Evolutionary conservation across 2,888 invertebrate genomes (phyloP).

Genomic region (Drosophila recens): DNA sequence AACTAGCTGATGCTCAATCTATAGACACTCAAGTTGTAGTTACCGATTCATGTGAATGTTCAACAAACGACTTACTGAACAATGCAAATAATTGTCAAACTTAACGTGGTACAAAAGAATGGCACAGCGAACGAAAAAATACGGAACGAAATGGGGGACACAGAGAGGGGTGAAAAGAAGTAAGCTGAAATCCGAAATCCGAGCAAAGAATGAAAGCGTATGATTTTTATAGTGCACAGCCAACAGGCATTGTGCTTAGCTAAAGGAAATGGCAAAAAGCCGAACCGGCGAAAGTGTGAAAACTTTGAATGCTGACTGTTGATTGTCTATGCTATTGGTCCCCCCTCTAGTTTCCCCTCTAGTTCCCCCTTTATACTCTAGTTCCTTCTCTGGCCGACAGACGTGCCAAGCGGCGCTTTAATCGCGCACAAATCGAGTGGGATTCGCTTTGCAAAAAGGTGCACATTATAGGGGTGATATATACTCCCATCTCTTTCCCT

Average conservation of each 20-base stretch:
- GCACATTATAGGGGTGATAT: constrained; percentile 40
- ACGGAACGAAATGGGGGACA: constrained; percentile 2
- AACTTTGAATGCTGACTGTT: constrained; percentile 39
- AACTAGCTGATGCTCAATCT: constrained; percentile 46
- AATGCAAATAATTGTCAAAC: constrained; percentile 82
- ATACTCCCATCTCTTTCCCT: too few relatives aligned
- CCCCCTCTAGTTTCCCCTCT: background rate
- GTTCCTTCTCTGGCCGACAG: constrained; percentile 14
- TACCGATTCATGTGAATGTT: constrained; percentile 77
- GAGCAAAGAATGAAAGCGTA: constrained; percentile 65
- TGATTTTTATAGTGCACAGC: constrained; percentile 71
- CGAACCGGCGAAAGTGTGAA: constrained; percentile 25
- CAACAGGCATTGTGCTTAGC: constrained; percentile 63
- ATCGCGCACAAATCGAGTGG: constrained; percentile 58
- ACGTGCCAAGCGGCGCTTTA: constrained; percentile 65
- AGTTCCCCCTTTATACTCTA: background rate
- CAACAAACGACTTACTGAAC: constrained; percentile 75
- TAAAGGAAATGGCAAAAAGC: constrained; percentile 41
- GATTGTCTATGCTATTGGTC: constrained; percentile 63
- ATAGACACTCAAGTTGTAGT: constrained; percentile 74
- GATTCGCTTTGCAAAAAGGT: constrained; percentile 55
- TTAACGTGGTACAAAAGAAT: constrained; percentile 62
- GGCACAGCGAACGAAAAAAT: constrained; percentile 18
- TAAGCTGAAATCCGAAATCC: constrained; percentile 28
- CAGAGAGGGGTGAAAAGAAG: background rate